phyloP scores from a whole-genome alignment of 1,140 invertebrate species.

The Sweltsa coloradensis region DNA sequence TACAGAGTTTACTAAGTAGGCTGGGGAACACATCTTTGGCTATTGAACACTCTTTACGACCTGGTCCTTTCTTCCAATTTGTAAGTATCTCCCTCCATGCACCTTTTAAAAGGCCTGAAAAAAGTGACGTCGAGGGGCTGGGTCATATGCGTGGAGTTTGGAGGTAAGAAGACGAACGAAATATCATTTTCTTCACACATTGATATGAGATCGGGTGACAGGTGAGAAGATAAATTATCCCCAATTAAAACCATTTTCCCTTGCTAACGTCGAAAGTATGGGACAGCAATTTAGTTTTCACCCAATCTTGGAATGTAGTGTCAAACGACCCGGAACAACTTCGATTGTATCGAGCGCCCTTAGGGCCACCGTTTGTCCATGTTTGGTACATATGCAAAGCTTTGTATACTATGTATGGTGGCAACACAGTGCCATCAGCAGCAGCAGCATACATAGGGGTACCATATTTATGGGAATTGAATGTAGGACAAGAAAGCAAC shows the following conservation, averaged over 20 bases:
- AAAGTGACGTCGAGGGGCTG: conserved; percentile 29
- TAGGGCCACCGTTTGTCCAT: conserved; percentile 16
- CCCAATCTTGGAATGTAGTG: conserved; percentile 27
- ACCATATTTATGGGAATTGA: no score
- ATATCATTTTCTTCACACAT: conserved; percentile 27
- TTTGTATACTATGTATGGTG: conserved; percentile 27
- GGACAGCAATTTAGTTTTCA: conserved; percentile 20
- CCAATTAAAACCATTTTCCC: conserved; percentile 28
- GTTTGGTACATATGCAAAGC: conserved; percentile 13
- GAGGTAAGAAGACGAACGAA: conserved; percentile 28
- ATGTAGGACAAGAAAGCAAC: no score
- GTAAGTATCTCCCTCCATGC: conserved; percentile 20
- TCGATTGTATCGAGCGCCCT: conserved; percentile 24
- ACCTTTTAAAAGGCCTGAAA: conserved; percentile 24
- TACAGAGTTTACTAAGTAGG: no score
- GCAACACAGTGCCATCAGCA: conserved; percentile 2
- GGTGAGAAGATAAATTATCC: conserved; percentile 28
- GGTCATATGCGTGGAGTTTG: conserved; percentile 31
- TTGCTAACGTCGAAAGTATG: conserved; percentile 5
- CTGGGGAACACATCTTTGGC: no score
- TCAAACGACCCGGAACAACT: conserved; percentile 27
- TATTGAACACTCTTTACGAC: no score
- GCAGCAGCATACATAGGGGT: conserved; percentile 4
- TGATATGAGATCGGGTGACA: conserved; percentile 23
- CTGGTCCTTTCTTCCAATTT: not conserved